phyloP scores from a whole-genome alignment of 2,888 invertebrate genomes.

The Diabrotica balteata region DNA sequence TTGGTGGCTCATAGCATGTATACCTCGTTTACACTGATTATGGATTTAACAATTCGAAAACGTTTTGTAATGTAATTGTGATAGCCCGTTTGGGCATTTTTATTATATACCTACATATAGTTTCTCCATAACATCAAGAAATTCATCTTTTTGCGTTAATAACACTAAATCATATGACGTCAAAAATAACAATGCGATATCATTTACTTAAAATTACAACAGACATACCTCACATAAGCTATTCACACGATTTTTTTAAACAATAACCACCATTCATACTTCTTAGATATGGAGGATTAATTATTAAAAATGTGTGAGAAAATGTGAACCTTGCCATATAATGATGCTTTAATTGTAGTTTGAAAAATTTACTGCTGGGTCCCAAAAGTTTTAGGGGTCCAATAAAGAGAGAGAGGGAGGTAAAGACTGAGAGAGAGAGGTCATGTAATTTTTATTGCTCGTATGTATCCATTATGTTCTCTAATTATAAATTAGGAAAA shows the following conservation, averaged over 20 bases:
- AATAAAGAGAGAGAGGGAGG: background rate
- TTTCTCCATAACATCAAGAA: background rate
- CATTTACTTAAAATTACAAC: constrained; percentile 22
- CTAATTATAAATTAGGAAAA: background rate
- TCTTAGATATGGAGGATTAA: constrained; percentile 16
- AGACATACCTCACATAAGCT: constrained; percentile 9
- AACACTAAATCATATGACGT: constrained; percentile 8
- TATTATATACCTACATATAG: too few species aligned
- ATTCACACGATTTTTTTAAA: constrained; percentile 29
- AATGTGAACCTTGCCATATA: constrained; percentile 6
- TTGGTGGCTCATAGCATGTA: too few species aligned
- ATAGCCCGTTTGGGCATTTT: too few species aligned
- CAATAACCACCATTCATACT: constrained; percentile 22
- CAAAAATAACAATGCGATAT: constrained; percentile 19
- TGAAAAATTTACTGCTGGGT: constrained; percentile 6
- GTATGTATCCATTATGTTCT: background rate
- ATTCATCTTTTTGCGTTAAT: background rate
- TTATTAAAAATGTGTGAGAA: constrained; percentile 20
- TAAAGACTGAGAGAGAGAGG: too few species aligned
- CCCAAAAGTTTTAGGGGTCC: constrained; percentile 3
- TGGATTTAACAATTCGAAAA: too few species aligned
- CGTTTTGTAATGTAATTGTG: too few species aligned
- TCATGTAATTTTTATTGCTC: background rate
- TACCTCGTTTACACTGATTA: too few species aligned
- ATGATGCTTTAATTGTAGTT: constrained; percentile 10